These are phyloP conservation scores for Perizoma flavofasciatum DNA, from an alignment of 2,888 invertebrate species.

Conservation along the genomic window DNA sequence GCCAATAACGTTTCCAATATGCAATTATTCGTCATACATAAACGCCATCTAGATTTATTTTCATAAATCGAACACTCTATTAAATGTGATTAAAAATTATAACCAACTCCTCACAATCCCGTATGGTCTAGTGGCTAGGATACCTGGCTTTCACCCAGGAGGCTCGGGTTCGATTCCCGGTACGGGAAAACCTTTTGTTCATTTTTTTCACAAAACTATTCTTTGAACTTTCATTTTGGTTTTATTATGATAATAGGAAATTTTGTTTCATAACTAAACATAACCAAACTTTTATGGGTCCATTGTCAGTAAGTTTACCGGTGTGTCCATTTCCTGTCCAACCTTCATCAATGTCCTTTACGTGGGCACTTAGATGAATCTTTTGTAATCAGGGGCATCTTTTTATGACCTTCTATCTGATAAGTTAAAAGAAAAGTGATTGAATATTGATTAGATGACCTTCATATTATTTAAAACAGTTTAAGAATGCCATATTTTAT, in stretches of 20 bases:
- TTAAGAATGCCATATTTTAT: too few species aligned
- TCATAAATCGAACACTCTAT: too few species aligned
- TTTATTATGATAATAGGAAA: too few species aligned
- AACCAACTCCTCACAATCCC: slow-evolving; percentile 55
- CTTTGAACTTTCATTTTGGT: too few species aligned
- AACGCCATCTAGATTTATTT: too few species aligned
- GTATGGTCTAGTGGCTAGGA: slow-evolving; percentile 88
- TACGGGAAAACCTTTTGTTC: slow-evolving; percentile 76
- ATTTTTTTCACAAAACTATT: not conserved
- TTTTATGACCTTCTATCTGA: slow-evolving; percentile 4
- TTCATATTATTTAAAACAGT: too few species aligned
- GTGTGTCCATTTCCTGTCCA: slow-evolving; percentile 43
- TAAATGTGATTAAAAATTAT: not conserved
- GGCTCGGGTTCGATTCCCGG: slow-evolving; percentile 90
- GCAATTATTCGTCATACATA: too few species aligned
- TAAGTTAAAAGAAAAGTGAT: too few species aligned
- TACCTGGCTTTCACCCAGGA: slow-evolving; percentile 89
- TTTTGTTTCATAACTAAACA: too few species aligned
- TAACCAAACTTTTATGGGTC: slow-evolving; percentile 37
- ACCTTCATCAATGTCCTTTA: slow-evolving; percentile 56
- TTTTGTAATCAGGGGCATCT: slow-evolving; percentile 9
- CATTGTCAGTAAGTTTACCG: slow-evolving; percentile 49
- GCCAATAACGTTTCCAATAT: too few species aligned
- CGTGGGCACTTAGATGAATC: slow-evolving; percentile 25
- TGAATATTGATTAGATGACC: too few species aligned